phyloP scores from a whole-genome alignment of 2,797 vertebrate genomes.

The Sebastes cheni region DNA sequence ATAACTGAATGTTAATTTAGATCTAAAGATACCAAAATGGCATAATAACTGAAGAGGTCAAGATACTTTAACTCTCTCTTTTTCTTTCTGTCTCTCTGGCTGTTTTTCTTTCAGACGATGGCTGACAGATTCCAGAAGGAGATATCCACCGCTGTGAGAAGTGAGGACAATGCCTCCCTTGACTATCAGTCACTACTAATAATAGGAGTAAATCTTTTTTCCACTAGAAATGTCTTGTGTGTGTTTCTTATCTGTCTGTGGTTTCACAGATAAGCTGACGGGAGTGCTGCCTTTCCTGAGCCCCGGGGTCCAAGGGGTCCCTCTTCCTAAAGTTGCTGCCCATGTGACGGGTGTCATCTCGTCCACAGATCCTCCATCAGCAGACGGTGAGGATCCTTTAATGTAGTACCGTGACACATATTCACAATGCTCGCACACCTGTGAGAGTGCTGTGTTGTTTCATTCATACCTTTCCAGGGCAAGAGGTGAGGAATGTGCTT shows the following conservation, averaged over 20 bases:
- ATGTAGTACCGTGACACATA: background rate
- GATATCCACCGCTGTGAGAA: slow-evolving; percentile 79
- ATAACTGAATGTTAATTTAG: background rate
- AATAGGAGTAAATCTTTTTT: background rate
- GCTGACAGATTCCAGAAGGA: slow-evolving; percentile 84
- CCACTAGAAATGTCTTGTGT: slow-evolving; percentile 9
- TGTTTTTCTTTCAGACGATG: slow-evolving; percentile 83
- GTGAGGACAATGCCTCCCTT: slow-evolving; percentile 77
- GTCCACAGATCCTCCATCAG: slow-evolving; percentile 25
- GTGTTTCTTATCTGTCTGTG: slow-evolving; percentile 1
- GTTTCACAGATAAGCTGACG: slow-evolving; percentile 77
- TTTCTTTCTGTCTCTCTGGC: background rate
- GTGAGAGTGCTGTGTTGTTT: background rate
- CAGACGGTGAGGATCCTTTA: slow-evolving; percentile 55
- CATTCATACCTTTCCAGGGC: background rate
- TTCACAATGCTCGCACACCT: background rate
- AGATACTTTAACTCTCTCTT: background rate
- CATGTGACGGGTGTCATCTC: slow-evolving; percentile 86
- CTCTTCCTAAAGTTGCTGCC: slow-evolving; percentile 79
- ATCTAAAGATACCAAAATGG: background rate
- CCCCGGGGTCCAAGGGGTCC: slow-evolving; percentile 57
- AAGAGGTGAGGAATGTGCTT: slow-evolving; percentile 64
- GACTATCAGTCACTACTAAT: background rate
- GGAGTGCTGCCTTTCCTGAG: slow-evolving; percentile 64
- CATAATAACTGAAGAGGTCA: background rate